Evolutionary conservation across 2,888 invertebrate species (phyloP), one percentile per base, ranked within the genome.

Genomic region (Drosophila subsilvestris): DNA sequence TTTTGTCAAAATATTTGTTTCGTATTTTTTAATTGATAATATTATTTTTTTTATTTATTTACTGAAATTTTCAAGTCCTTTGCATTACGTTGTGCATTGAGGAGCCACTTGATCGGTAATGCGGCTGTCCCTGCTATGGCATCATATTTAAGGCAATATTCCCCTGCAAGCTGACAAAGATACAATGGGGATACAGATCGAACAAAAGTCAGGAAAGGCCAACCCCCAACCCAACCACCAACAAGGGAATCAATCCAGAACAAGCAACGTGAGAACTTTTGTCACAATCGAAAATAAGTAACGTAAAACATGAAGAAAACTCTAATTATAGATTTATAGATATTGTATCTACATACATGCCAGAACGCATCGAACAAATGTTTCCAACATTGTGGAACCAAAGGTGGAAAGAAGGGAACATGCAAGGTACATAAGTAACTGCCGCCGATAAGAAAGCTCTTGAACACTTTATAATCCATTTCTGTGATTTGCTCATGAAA

Each of bases 281-380:
- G 49, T 42, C 72, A 59, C 62, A 82, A 53, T 60, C 68, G 48
- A 63, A 45, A 56, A 45, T 4, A 50, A 32, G 42, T 49, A 69
- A 14, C 49, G 14, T 25, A 56, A 48, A 53, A 51, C 53, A 58
- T 43, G 37, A 55, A 79, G 54, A 55, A 25, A 50, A 59, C 79
- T 83, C 78, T 74, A 79, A 75, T 86, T 80, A 80, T 84, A 83
- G 80, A 67, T 77, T 67, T 73, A 71, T 71, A 83, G 84, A 83
- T 86, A 88, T 68, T 74, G 62, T 88, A 83, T 83, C 88, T 77
- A 57, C 59, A 45, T 77, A 57, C 59, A 45, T 27, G 18, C 63
- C 14, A 63, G 59, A 81, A 51, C 42, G 53, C 75, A 68, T 75
- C 47, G 53, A 82, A 82, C 84, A 73, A 83, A 75, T 88, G 80